phyloP scores from a whole-genome alignment of 2,113 vertebrate genomes.

The Microcebus tavaratra region DNA sequence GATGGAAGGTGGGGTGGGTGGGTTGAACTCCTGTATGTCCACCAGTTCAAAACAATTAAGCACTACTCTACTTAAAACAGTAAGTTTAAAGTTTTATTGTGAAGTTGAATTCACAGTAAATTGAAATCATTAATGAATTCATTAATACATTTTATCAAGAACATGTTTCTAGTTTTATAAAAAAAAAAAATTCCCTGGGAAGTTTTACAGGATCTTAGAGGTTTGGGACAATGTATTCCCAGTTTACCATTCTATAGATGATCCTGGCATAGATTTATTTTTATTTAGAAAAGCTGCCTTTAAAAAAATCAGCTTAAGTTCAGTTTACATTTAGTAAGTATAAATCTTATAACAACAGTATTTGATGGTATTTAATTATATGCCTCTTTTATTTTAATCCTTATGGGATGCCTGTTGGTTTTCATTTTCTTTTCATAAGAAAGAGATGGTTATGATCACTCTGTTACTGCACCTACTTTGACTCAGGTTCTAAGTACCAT shows the following conservation, averaged over 20 bases:
- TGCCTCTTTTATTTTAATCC: neutral
- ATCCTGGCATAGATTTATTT: neutral
- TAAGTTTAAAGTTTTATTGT: neutral
- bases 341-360: neutral
- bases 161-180: neutral
- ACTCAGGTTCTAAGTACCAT: neutral
- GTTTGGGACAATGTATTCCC: neutral
- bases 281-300: neutral
- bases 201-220: neutral
- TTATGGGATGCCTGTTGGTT: neutral
- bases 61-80: neutral
- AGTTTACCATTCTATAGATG: neutral
- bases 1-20: fast-evolving
- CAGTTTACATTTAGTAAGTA: neutral
- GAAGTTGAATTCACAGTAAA: neutral
- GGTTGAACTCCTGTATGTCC: neutral
- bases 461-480: neutral
- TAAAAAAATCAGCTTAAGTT: neutral
- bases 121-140: neutral
- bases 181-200: neutral
- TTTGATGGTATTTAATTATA: neutral
- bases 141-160: neutral
- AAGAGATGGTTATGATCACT: neutral
- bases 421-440: neutral
- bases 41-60: neutral